Percentiles rank a stretch among this genome's conserved stretches.
These are phyloP conservation scores for Sigmodon hispidus DNA, from an alignment of 2,113 vertebrate species.

Conservation along the genomic window DNA sequence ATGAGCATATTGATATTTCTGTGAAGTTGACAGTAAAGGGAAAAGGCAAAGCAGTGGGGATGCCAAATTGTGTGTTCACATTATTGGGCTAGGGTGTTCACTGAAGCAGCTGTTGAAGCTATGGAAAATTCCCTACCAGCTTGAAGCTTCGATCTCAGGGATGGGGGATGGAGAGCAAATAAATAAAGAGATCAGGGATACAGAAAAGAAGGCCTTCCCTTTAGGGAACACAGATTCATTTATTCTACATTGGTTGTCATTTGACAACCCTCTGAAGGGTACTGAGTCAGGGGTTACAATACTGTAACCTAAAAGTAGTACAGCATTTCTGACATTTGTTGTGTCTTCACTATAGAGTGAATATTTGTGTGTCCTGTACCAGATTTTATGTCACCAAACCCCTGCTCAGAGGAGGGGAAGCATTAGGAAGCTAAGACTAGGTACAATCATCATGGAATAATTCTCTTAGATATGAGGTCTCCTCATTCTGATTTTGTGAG, in stretches of 20 bases:
- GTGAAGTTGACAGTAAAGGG: conserved; percentile 56
- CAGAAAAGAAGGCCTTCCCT: background rate
- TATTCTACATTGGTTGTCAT: background rate
- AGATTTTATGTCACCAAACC: background rate
- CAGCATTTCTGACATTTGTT: background rate
- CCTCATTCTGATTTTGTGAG: background rate
- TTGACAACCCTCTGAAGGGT: background rate
- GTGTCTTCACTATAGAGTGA: background rate
- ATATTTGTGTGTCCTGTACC: fast-evolving
- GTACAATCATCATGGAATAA: too few relatives aligned
- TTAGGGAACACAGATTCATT: background rate
- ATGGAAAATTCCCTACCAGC: background rate
- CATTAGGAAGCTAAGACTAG: background rate
- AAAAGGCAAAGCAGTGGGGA: conserved; percentile 63
- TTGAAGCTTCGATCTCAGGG: background rate
- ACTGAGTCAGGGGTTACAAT: fast-evolving
- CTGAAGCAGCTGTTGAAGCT: conserved; percentile 36
- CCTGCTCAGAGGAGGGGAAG: background rate
- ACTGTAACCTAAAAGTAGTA: background rate
- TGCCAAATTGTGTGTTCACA: conserved; percentile 58
- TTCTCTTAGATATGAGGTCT: background rate
- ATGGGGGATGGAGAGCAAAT: background rate
- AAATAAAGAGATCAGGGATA: background rate
- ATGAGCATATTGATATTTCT: conserved; percentile 65
- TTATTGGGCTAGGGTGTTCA: background rate